Evolutionary conservation across 2,888 invertebrate genomes (phyloP), one percentile per base, ranked within the genome.

Genomic region (Chalcosyrphus nemorum): DNA sequence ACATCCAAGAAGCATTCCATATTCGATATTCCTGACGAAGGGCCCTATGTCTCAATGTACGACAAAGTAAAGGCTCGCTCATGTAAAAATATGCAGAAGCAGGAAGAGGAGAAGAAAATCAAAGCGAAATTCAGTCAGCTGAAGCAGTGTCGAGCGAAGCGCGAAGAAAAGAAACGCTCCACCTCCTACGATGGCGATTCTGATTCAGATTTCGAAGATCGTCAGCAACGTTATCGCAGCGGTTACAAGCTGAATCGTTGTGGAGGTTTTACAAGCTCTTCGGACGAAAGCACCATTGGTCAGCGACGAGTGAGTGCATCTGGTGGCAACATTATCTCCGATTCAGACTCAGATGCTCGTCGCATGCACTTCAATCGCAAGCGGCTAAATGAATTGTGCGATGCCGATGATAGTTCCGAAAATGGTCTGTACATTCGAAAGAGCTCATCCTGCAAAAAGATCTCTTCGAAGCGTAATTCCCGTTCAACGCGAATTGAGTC

Each of bases 31-130:
- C 94, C 96, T 50, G 96, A 96, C 89, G 90, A 90, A 6, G 97
- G 95, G 78, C 97, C 97, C 0, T 98, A 97, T 89, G 97, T 98
- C 80, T 98, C 98, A 7, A 99, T 99, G 98, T 99, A 99, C 90
- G 98, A 98, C 90, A 98, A 98, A 92, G 97, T 98, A 0, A 98
- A 98, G 91, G 97, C 97, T 2, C 94, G 97, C 43, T 97, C 97
- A 21, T 97, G 97, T 88, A 97, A 97, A 91, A 97, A 97, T 90
- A 96, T 97, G 95, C 96, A 97, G 90, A 97, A 97, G 89, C 95
- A 97, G 89, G 96, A 96, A 89, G 97, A 97, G 91, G 96, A 97
- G 91, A 97, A 97, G 89, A 97, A 97, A 89, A 94, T 96, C 65
- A 96, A 97, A 91, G 97, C 97, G 6, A 97, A 97, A 91, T 97